Percentiles rank a stretch among this genome's conserved stretches.
phyloP scores from a whole-genome alignment of 92 coral and sea anemone genomes.

The Blastomussa wellsi region DNA sequence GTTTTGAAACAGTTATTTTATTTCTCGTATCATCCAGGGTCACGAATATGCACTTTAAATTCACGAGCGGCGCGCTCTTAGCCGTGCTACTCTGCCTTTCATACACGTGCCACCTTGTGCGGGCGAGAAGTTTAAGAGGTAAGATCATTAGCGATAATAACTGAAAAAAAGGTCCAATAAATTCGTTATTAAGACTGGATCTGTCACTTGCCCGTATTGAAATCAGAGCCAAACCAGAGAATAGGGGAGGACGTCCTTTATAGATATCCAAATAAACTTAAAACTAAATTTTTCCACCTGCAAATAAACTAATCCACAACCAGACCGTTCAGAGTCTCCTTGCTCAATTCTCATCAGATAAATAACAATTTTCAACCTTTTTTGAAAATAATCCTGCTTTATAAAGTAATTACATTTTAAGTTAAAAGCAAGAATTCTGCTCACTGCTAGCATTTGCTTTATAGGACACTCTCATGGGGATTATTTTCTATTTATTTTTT shows the following conservation, averaged over 20 bases:
- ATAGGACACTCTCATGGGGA: no score
- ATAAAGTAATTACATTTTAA: background rate
- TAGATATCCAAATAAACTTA: background rate
- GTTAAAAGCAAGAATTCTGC: background rate
- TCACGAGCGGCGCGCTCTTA: slow-evolving; percentile 60
- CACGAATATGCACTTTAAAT: slow-evolving; percentile 68
- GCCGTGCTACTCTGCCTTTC: slow-evolving; percentile 41
- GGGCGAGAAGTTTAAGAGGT: slow-evolving; percentile 46
- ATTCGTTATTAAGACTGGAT: background rate
- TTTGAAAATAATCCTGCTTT: background rate
- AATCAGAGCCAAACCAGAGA: background rate
- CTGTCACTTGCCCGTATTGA: background rate
- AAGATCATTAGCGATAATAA: background rate
- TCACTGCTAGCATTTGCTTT: no score
- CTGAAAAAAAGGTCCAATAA: background rate
- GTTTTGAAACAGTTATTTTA: background rate
- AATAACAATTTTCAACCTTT: background rate
- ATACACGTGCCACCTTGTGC: slow-evolving; percentile 24
- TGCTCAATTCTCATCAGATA: no score
- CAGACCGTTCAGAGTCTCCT: background rate
- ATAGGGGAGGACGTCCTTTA: background rate
- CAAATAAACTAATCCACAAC: background rate
- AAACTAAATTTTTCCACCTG: background rate
- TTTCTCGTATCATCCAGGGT: slow-evolving; percentile 49
- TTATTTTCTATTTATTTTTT: no score